phyloP scores from a whole-genome alignment of 1,140 invertebrate genomes.

The Saccostrea echinata region DNA sequence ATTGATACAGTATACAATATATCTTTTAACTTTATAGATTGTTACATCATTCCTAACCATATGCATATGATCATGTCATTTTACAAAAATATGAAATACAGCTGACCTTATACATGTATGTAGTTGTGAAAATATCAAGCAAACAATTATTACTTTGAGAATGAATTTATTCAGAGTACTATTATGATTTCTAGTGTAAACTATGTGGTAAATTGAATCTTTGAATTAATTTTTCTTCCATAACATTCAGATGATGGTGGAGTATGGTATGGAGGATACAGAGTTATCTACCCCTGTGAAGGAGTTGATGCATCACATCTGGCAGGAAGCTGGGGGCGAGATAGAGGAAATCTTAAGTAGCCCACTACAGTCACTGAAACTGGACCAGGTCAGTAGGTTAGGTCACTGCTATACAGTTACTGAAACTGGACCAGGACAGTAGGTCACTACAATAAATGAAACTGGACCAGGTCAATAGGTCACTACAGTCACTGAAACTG shows the following conservation, averaged over 20 bases:
- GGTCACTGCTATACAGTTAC: conserved; percentile 10
- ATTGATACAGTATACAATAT: not conserved
- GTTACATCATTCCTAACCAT: too few relatives aligned
- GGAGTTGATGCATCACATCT: conserved; percentile 75
- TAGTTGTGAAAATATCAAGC: too few relatives aligned
- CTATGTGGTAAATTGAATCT: too few relatives aligned
- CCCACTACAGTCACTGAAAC: conserved; percentile 65
- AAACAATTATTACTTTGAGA: too few relatives aligned
- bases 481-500: conserved; percentile 65
- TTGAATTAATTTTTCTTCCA: too few relatives aligned
- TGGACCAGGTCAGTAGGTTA: conserved; percentile 68
- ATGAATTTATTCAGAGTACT: too few relatives aligned
- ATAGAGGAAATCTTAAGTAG: conserved; percentile 67
- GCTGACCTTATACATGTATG: too few relatives aligned
- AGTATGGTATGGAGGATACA: conserved; percentile 56
- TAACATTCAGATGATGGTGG: conserved; percentile 57
- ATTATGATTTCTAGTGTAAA: too few relatives aligned
- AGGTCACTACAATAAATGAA: not conserved
- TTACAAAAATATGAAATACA: too few relatives aligned
- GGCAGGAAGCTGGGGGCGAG: conserved; percentile 75
- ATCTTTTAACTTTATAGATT: too few relatives aligned
- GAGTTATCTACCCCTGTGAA: conserved; percentile 57
- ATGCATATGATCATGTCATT: too few relatives aligned
- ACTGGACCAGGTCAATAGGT: conserved; percentile 50
- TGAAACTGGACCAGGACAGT: conserved; percentile 55